These are phyloP conservation scores for Metalampra italica DNA, from an alignment of 2,888 invertebrate species.

Conservation along the genomic window DNA sequence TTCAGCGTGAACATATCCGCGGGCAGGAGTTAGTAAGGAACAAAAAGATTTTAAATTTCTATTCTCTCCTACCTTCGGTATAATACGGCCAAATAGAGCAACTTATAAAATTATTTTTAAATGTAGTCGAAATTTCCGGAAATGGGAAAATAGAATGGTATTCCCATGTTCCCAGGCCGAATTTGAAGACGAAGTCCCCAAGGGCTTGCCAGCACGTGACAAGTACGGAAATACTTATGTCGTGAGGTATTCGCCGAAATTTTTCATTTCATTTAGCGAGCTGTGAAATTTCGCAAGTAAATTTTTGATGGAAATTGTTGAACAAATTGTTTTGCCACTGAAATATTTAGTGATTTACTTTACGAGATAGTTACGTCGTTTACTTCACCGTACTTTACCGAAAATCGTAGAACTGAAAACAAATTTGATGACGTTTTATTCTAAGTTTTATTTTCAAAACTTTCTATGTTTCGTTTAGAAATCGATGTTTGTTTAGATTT, in stretches of 20 bases:
- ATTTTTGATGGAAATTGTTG: background rate
- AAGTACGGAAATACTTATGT: constrained; percentile 33
- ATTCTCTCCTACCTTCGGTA: background rate
- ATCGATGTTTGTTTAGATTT: too few relatives aligned
- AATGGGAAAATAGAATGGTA: constrained; percentile 30
- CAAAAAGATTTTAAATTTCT: too few relatives aligned
- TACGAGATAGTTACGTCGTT: background rate
- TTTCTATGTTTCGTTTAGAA: too few relatives aligned
- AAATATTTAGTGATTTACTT: background rate
- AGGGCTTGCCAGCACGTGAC: constrained; percentile 35
- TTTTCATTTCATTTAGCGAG: constrained; percentile 10
- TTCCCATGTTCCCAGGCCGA: constrained; percentile 45
- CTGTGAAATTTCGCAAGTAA: background rate
- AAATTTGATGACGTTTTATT: too few relatives aligned
- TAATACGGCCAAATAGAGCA: background rate
- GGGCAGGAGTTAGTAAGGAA: too few relatives aligned
- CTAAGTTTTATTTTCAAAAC: too few relatives aligned
- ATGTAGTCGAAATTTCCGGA: constrained; percentile 10
- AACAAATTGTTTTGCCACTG: background rate
- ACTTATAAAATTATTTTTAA: background rate
- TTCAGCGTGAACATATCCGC: too few relatives aligned
- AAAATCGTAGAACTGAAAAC: too few relatives aligned
- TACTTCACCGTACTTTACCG: too few relatives aligned
- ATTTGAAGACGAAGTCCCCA: constrained; percentile 35
- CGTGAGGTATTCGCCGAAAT: constrained; percentile 27